Evolutionary conservation across 2,113 vertebrate genomes (phyloP), one percentile per base, ranked within the genome.

Genomic region (Coptodon rendalli): DNA sequence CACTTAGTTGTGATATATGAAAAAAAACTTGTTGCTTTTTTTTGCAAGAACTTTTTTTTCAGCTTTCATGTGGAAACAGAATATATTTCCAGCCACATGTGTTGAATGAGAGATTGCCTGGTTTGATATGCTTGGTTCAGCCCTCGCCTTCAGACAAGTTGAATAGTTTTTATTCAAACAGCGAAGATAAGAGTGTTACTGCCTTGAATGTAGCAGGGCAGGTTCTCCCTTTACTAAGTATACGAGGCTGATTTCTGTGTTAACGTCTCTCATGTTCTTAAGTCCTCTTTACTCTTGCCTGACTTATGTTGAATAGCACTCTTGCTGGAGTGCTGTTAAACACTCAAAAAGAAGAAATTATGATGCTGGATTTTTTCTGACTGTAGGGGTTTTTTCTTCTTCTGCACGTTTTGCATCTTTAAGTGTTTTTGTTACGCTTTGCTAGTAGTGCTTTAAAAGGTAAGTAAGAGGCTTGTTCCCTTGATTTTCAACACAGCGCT

Each of bases 151-250:
- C 40, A 63, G 80, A 91, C 38, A 48, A 40, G 22, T 40, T 71
- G 22, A 76, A 80, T 85, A 84, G 81, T 71, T 86, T 91, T 91
- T 86, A 76, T 88, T 80, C 56, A 89, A 83, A 90, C 84, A 87
- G 54, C 61, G 2, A 56, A 93, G 90, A 95, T 92, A 92, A 95
- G 88, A 92, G 92, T 90, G 91, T 89, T 91, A 89, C 78, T 92
- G 92, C 86, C 86, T 91, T 96, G 95, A 94, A 97, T 97, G 97
- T 95, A 76, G 95, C 91, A 82, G 83, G 93, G 95, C 96, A 92
- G 95, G 97, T 97, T 97, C 90, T 92, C 53, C 86, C 90, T 87
- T 94, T 92, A 36, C 66, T 38, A 34, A 86, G 83, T 89, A 57
- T 24, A 83, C 48, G n/a, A 59, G 36, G 82, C 73, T 31, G 22